Conservation (phyloP, 2,888 invertebrate species). For the Idaea biselata region DNA sequence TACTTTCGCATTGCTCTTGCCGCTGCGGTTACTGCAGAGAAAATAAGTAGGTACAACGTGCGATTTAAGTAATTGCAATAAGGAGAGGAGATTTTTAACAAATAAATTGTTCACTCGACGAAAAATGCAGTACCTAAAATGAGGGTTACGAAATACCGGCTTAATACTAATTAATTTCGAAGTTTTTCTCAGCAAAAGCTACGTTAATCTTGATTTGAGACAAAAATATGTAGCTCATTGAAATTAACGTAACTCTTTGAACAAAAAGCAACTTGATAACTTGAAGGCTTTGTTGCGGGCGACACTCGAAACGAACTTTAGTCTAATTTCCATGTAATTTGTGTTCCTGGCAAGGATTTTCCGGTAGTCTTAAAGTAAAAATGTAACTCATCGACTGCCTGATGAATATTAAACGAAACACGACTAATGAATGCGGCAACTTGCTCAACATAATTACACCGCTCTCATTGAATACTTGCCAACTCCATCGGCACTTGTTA, state of each 20-base stretch:
- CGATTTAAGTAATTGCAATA: neutral
- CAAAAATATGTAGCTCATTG: constrained; percentile 8
- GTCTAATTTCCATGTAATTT: constrained; percentile 67
- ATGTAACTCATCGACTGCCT: constrained; percentile 33
- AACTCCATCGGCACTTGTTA: constrained; percentile 53
- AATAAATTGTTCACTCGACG: neutral
- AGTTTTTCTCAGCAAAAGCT: neutral
- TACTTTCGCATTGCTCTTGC: neutral
- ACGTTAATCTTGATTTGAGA: constrained; percentile 2
- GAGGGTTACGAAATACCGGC: neutral
- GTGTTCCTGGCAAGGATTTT: constrained; percentile 51
- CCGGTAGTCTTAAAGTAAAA: constrained; percentile 50
- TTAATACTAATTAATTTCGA: neutral
- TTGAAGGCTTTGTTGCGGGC: constrained; percentile 40
- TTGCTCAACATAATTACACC: constrained; percentile 65
- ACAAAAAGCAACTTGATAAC: constrained; percentile 39
- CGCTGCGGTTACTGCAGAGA: neutral
- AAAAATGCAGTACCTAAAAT: neutral
- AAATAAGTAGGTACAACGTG: neutral
- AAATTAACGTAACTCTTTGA: constrained; percentile 22
- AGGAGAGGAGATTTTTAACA: too few species aligned
- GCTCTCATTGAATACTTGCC: constrained; percentile 67
- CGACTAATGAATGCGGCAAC: constrained; percentile 63
- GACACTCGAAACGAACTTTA: constrained; percentile 48
- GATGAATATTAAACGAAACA: constrained; percentile 70